Conservation (phyloP, 2,888 invertebrate species). For the Cheilosia vulpina region DNA sequence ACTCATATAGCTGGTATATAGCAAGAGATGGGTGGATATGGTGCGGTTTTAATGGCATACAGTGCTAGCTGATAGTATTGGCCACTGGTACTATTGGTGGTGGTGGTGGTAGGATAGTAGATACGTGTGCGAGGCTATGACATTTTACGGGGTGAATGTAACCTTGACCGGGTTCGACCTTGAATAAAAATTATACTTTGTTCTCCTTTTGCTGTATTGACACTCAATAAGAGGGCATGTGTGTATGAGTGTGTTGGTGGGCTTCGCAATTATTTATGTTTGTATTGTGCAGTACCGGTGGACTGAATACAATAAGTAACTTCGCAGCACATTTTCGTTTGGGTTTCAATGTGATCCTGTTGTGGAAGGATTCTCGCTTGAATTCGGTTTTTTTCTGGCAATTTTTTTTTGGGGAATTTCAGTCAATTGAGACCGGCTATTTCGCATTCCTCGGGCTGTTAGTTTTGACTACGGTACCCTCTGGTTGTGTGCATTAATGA, state of each 20-base stretch:
- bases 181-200: conserved; percentile 65
- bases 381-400: too few relatives aligned
- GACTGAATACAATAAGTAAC: conserved; percentile 19
- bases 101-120: conserved; percentile 23
- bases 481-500: too few relatives aligned
- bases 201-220: conserved; percentile 58
- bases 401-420: neutral
- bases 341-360: neutral
- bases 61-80: neutral
- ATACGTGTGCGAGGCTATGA: conserved; percentile 69
- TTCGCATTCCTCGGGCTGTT: too few relatives aligned
- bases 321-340: conserved; percentile 62
- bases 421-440: too few relatives aligned
- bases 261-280: conserved; percentile 19
- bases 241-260: conserved; percentile 1
- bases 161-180: conserved; percentile 74
- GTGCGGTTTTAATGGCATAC: conserved; percentile 19
- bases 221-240: conserved; percentile 40
- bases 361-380: too few relatives aligned
- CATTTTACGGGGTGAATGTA: conserved; percentile 75
- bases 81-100: neutral
- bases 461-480: too few relatives aligned
- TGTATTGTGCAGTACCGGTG: conserved; percentile 13
- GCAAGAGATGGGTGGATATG: conserved; percentile 31
- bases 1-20: neutral